phyloP scores from a whole-genome alignment of 2,888 invertebrate genomes.

The Apantesis nais region DNA sequence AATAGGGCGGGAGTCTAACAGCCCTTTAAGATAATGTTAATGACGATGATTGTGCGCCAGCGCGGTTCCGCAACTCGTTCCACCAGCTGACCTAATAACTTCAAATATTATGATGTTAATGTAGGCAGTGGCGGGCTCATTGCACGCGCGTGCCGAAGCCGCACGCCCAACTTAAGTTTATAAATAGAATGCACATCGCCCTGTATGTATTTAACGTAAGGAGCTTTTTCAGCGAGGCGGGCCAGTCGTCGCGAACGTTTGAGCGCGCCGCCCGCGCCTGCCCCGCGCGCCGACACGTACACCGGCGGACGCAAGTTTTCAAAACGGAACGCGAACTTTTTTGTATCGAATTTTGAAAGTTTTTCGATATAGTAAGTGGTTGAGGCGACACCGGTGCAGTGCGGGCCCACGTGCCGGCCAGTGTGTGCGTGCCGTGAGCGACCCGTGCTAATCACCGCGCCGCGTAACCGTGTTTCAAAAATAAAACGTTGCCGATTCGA shows the following conservation, averaged over 20 bases:
- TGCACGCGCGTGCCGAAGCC: constrained; percentile 76
- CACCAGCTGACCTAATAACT: constrained; percentile 79
- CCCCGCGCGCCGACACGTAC: constrained; percentile 52
- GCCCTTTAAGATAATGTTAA: constrained; percentile 29
- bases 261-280: constrained; percentile 73
- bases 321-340: constrained; percentile 60
- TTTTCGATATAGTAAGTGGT: constrained; percentile 43
- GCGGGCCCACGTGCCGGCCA: constrained; percentile 56
- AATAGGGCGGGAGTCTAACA: constrained; percentile 6
- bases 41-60: constrained; percentile 42
- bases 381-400: constrained; percentile 42
- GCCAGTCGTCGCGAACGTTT: constrained; percentile 73
- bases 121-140: constrained; percentile 59
- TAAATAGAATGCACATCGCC: constrained; percentile 82
- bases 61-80: constrained; percentile 63
- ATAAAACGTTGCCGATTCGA: constrained; percentile 82
- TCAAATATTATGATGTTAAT: constrained; percentile 77
- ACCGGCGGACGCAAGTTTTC: constrained; percentile 60
- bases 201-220: constrained; percentile 77
- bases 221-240: constrained; percentile 76
- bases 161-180: constrained; percentile 78
- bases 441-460: constrained; percentile 60
- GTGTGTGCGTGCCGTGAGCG: constrained; percentile 57
- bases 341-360: constrained; percentile 46
- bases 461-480: constrained; percentile 81